phyloP scores from a whole-genome alignment of 2,797 vertebrate genomes.

The Sciurus vulgaris region DNA sequence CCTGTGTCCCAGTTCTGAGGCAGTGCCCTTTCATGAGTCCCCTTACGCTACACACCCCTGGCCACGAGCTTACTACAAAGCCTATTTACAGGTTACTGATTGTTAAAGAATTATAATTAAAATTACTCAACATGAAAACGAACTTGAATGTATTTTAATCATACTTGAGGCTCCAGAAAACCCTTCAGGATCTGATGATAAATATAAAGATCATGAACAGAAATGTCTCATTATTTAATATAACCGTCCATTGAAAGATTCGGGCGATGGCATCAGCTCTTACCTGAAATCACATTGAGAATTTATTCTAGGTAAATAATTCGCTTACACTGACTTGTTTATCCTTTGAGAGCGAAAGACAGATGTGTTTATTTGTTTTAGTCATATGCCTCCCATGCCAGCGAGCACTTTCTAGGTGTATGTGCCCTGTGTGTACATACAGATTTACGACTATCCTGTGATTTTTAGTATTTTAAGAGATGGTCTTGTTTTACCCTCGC shows the following conservation, averaged over 20 bases:
- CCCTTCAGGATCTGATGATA: not conserved
- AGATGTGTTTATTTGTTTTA: not conserved
- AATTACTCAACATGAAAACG: constrained; percentile 25
- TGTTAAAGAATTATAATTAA: constrained; percentile 33
- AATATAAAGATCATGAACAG: not conserved
- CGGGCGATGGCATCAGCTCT: not conserved
- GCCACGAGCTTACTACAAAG: not conserved
- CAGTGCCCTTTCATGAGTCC: not conserved
- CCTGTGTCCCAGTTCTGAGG: not conserved
- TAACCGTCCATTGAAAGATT: not conserved
- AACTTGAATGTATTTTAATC: constrained; percentile 29
- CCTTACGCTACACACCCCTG: not conserved
- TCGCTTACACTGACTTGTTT: constrained; percentile 10
- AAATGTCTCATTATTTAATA: not conserved
- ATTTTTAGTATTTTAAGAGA: constrained; percentile 36
- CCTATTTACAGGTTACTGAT: not conserved
- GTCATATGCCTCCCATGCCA: not conserved
- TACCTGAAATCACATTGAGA: not conserved
- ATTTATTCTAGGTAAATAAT: constrained; percentile 13
- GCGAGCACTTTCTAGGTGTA: not conserved
- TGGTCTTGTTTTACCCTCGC: not conserved
- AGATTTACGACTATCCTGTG: not conserved
- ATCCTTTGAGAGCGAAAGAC: not conserved
- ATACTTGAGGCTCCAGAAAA: constrained; percentile 17
- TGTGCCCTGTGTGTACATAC: not conserved